Evolutionary conservation across 2,113 vertebrate genomes (phyloP), one percentile per base, ranked within the genome.

Genomic region (Psophia crepitans): DNA sequence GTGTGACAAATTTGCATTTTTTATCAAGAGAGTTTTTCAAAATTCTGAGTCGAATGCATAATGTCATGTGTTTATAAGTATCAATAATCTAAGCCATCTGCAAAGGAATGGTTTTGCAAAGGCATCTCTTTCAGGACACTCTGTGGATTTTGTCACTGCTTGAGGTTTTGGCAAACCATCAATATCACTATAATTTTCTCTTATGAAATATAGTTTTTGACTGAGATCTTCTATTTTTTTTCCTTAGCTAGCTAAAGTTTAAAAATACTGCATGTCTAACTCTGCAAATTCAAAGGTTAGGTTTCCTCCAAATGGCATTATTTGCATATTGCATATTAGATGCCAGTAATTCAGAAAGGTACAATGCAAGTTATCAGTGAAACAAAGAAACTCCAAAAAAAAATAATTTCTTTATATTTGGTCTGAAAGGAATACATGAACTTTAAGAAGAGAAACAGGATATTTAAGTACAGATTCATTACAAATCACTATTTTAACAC

Each of bases 1-100:
- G 41, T 80, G 79, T 96, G 96, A 96, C 95, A 96, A 93, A 98
- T 97, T 76, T 97, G 93, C 92, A 96, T 95, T 97, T 98, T 98
- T 97, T 96, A 98, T 97, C 90, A 96, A 91, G n/a, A 43, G 77
- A 96, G 74, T 96, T 98, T 97, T 96, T 95, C 53, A 89, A 94
- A 97, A 97, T 98, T 96, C 94, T 94, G 94, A 97, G 96, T 97
- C 5, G 46, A 97, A 94, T 58, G 44, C 98, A 98, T 98, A 95
- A 98, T 98, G 97, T 98, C 98, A 98, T 99, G 96, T 99, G 98
- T 98, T 99, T 99, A 97, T 97, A 98, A 98, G 98, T 97, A 98
- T 91, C 97, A 96, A 97, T 99, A 99, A 99, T 99, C 97, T 97
- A 98, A 98, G 98, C 98, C 99, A 99, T 98, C 98, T 99, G 99